Percentiles rank a stretch among this genome's conserved stretches.
phyloP scores from a whole-genome alignment of 2,888 invertebrate species.

The Pharmacophagus antenor region DNA sequence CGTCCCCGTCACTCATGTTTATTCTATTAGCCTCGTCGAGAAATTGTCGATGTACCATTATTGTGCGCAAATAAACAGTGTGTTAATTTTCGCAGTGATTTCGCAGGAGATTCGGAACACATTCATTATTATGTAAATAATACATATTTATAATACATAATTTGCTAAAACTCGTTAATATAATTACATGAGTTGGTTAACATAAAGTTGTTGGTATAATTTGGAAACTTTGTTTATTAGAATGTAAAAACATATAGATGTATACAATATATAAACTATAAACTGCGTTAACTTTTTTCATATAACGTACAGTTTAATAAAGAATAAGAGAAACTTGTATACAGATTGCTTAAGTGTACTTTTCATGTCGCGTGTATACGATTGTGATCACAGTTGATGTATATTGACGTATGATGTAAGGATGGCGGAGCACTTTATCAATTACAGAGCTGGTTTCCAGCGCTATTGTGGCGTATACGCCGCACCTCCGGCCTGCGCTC shows the following conservation, averaged over 20 bases:
- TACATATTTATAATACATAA: neutral
- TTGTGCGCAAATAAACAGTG: neutral
- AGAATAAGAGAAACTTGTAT: too few species aligned
- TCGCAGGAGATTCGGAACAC: neutral
- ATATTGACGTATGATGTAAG: conserved; percentile 28
- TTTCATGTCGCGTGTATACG: conserved; percentile 24
- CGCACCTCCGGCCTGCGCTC: conserved; percentile 14
- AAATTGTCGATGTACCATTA: neutral
- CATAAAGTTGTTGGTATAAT: too few species aligned
- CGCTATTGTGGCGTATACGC: conserved; percentile 19
- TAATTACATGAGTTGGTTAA: too few species aligned
- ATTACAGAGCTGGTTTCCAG: conserved; percentile 36
- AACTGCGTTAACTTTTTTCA: too few species aligned
- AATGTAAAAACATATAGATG: too few species aligned
- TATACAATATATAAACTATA: too few species aligned
- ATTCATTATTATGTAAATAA: neutral
- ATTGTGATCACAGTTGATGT: conserved; percentile 15
- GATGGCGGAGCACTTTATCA: conserved; percentile 44
- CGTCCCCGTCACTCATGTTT: conserved; percentile 7
- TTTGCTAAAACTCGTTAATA: too few species aligned
- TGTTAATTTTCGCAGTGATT: neutral
- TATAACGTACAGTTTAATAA: neutral
- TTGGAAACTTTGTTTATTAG: too few species aligned
- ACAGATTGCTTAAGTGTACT: conserved; percentile 2
- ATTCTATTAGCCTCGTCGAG: neutral